Percentiles rank a stretch among this genome's conserved stretches.
Evolutionary conservation across 2,113 vertebrate species (phyloP).

Genomic region (Galemys pyrenaicus): DNA sequence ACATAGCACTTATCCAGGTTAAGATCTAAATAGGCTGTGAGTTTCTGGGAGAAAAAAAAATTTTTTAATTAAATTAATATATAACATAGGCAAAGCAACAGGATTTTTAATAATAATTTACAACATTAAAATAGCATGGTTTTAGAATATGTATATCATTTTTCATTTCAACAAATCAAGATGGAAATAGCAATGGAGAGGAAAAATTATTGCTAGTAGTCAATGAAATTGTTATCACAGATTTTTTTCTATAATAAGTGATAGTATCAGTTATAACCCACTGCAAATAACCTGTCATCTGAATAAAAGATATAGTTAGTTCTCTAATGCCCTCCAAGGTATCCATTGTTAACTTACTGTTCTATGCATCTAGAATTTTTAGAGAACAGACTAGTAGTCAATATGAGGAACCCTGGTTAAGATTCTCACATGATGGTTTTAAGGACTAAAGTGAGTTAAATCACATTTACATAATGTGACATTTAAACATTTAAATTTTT

Average conservation of each 20-base stretch:
- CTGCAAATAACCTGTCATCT: not conserved
- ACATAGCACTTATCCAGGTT: conserved; percentile 97
- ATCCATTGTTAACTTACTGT: conserved; percentile 17
- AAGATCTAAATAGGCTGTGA: conserved; percentile 97
- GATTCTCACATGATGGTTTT: not conserved
- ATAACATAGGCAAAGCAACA: not conserved
- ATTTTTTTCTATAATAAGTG: conserved; percentile 25
- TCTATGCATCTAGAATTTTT: not conserved
- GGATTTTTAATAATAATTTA: conserved; percentile 33
- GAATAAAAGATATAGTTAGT: not conserved
- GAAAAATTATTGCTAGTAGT: not conserved
- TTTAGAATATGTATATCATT: conserved; percentile 41
- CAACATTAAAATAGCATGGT: not conserved
- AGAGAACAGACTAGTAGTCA: not conserved
- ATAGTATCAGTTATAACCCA: conserved; percentile 24
- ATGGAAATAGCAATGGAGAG: not conserved
- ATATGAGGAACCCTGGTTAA: not conserved
- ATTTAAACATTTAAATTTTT: conserved; percentile 6
- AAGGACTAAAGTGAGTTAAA: conserved; percentile 19
- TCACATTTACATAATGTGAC: too few species aligned
- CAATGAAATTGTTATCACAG: not conserved
- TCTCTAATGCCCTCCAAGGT: not conserved
- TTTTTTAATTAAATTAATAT: conserved; percentile 45
- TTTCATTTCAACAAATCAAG: conserved; percentile 42
- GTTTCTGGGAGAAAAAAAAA: conserved; percentile 84